A percentile compares a stretch with the other conserved stretches of the same genome.
Conservation (phyloP, 2,888 invertebrate genomes). For the Morpho deidamia region DNA sequence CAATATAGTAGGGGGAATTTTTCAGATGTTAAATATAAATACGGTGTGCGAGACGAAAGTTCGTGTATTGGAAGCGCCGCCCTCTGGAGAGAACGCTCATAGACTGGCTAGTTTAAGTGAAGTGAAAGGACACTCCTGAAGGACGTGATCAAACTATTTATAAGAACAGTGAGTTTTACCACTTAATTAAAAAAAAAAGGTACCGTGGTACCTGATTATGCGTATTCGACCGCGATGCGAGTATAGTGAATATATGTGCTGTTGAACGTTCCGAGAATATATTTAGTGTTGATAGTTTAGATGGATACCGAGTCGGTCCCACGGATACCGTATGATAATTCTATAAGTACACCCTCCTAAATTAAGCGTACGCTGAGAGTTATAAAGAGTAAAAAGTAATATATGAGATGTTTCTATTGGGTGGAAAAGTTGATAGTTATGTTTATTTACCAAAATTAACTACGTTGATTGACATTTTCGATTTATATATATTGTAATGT, state of each 20-base stretch:
- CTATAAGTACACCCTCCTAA: slow-evolving; percentile 64
- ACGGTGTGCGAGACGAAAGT: slow-evolving; percentile 8
- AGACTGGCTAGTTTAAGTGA: slow-evolving; percentile 77
- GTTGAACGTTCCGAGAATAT: slow-evolving; percentile 76
- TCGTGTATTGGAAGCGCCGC: slow-evolving; percentile 7
- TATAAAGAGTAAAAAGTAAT: slow-evolving; percentile 64
- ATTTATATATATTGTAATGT: slow-evolving; percentile 39
- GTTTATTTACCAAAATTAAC: slow-evolving; percentile 73
- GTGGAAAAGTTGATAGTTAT: slow-evolving; percentile 65
- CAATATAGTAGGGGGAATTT: not conserved
- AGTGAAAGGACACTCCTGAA: slow-evolving; percentile 63
- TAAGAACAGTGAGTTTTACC: slow-evolving; percentile 36
- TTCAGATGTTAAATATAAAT: too few species aligned
- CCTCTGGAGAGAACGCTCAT: slow-evolving; percentile 67
- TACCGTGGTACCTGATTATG: slow-evolving; percentile 34
- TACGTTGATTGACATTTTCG: slow-evolving; percentile 51
- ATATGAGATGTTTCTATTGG: slow-evolving; percentile 75
- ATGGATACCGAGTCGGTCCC: slow-evolving; percentile 70
- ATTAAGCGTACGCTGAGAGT: slow-evolving; percentile 66
- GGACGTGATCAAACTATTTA: slow-evolving; percentile 49
- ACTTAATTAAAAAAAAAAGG: slow-evolving; percentile 32
- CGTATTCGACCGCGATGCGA: slow-evolving; percentile 66
- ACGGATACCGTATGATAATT: slow-evolving; percentile 63
- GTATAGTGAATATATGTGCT: slow-evolving; percentile 77
- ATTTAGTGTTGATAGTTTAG: slow-evolving; percentile 68